Conservation (phyloP, 2,113 vertebrate genomes). For the Pseudorhombus dupliciocellatus region DNA sequence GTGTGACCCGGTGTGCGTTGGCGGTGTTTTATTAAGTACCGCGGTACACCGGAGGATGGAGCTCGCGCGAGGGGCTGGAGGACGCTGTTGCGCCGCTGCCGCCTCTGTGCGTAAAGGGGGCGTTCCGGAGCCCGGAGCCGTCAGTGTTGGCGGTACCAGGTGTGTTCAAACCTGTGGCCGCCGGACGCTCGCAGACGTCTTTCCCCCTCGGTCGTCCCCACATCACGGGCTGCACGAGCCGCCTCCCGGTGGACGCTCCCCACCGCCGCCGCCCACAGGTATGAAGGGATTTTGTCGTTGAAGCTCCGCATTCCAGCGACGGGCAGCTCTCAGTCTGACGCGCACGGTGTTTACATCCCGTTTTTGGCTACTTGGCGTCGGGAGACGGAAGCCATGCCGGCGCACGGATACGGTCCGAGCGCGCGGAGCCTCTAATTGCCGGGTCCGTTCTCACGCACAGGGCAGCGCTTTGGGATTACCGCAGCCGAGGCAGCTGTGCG, state of each 20-base stretch:
- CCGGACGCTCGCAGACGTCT: slow-evolving; percentile 43
- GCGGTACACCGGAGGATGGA: slow-evolving; percentile 54
- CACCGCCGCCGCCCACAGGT: slow-evolving; percentile 42
- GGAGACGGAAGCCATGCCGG: too few relatives aligned
- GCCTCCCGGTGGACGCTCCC: slow-evolving; percentile 23
- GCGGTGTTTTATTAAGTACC: slow-evolving; percentile 19
- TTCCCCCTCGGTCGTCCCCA: slow-evolving; percentile 27
- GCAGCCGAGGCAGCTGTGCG: slow-evolving; percentile 43
- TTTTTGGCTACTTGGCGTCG: neutral
- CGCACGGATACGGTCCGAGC: neutral
- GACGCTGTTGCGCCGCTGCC: neutral
- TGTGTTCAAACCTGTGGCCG: slow-evolving; percentile 76
- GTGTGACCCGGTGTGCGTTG: neutral
- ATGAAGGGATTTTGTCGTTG: slow-evolving; percentile 47
- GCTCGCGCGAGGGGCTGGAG: slow-evolving; percentile 31
- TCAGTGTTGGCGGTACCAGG: slow-evolving; percentile 65
- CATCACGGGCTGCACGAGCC: slow-evolving; percentile 34
- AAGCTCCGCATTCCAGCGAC: slow-evolving; percentile 48
- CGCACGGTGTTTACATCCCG: slow-evolving; percentile 41
- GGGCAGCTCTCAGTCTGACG: slow-evolving; percentile 12
- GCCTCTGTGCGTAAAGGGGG: slow-evolving; percentile 60
- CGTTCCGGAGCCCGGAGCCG: slow-evolving; percentile 52
- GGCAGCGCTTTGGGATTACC: slow-evolving; percentile 44
- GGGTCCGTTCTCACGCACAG: slow-evolving; percentile 49
- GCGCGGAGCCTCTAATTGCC: neutral